Conservation (phyloP, 1,140 invertebrate genomes). For the Drosophila ananassae region DNA sequence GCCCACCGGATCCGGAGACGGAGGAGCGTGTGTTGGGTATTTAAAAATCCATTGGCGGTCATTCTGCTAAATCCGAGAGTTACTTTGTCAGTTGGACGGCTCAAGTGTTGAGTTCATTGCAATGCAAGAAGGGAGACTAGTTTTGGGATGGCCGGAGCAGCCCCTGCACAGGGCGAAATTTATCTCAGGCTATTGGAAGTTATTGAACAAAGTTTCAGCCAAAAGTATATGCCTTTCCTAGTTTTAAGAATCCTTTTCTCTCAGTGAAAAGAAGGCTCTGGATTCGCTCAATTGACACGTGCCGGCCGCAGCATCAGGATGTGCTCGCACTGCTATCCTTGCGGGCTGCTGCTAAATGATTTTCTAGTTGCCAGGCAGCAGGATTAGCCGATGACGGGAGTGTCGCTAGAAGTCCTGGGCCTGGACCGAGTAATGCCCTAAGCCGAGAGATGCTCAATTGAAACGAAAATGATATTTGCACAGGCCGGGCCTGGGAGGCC, state of each 20-base stretch:
- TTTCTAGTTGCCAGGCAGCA: constrained; percentile 65
- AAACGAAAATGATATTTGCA: constrained; percentile 82
- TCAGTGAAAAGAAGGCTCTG: constrained; percentile 11
- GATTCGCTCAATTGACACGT: constrained; percentile 67
- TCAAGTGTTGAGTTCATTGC: constrained; percentile 79
- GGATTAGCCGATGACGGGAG: constrained; percentile 80
- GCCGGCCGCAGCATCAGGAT: constrained; percentile 46
- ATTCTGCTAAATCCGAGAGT: constrained; percentile 71
- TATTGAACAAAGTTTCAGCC: neutral
- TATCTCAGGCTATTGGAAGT: neutral
- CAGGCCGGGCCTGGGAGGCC: constrained; percentile 47
- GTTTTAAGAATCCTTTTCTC: constrained; percentile 1
- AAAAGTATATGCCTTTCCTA: neutral
- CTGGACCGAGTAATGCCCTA: constrained; percentile 48
- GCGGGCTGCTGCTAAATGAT: constrained; percentile 55
- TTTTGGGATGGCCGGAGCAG: constrained; percentile 25
- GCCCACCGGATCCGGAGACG: constrained; percentile 19
- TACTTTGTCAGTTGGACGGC: constrained; percentile 70
- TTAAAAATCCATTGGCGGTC: constrained; percentile 82
- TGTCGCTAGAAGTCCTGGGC: constrained; percentile 48
- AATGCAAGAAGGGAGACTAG: constrained; percentile 57
- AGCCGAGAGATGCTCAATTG: constrained; percentile 72
- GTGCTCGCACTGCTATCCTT: constrained; percentile 37
- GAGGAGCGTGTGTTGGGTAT: constrained; percentile 67
- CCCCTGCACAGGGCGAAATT: constrained; percentile 13